A percentile compares a stretch with the other conserved stretches of the same genome.
Evolutionary conservation across 2,888 invertebrate genomes (phyloP).

Genomic region (Phragmatobia fuliginosa): DNA sequence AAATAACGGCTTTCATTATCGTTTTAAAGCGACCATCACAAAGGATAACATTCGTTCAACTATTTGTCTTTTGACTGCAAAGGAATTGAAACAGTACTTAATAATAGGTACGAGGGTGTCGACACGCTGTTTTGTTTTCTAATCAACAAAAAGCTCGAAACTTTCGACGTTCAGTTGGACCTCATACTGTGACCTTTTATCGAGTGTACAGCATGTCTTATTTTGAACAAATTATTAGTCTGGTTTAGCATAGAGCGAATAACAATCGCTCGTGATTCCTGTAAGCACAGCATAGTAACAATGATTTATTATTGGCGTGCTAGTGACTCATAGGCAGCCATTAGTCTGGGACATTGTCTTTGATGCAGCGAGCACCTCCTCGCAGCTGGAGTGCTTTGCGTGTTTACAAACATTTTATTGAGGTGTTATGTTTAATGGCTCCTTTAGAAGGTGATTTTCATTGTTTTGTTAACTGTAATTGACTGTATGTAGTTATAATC

Average conservation of each 20-base stretch:
- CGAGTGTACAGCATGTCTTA: constrained; percentile 71
- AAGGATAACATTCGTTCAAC: constrained; percentile 73
- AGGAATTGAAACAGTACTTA: constrained; percentile 74
- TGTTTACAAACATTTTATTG: constrained; percentile 87
- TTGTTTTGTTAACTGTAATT: constrained; percentile 76
- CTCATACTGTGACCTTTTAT: constrained; percentile 81
- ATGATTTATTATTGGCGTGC: constrained; percentile 81
- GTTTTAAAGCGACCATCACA: constrained; percentile 64
- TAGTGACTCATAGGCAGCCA: constrained; percentile 81
- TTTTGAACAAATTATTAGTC: constrained; percentile 85
- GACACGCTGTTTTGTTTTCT: constrained; percentile 82
- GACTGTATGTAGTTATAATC: constrained; percentile 56
- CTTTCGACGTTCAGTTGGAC: constrained; percentile 64
- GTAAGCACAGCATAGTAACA: constrained; percentile 72
- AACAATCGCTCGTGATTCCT: constrained; percentile 82
- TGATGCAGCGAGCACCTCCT: constrained; percentile 60
- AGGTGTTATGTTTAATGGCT: constrained; percentile 83
- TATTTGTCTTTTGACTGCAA: constrained; percentile 74
- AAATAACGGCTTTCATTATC: constrained; percentile 80
- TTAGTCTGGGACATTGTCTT: constrained; percentile 78
- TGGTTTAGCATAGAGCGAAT: constrained; percentile 81
- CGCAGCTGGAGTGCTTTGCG: constrained; percentile 81
- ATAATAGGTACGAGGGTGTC: constrained; percentile 83
- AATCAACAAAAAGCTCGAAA: constrained; percentile 72
- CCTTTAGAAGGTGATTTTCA: constrained; percentile 77